Percentiles rank a stretch among this genome's conserved stretches.
phyloP scores from a whole-genome alignment of 2,888 invertebrate species.

The Patella depressa region DNA sequence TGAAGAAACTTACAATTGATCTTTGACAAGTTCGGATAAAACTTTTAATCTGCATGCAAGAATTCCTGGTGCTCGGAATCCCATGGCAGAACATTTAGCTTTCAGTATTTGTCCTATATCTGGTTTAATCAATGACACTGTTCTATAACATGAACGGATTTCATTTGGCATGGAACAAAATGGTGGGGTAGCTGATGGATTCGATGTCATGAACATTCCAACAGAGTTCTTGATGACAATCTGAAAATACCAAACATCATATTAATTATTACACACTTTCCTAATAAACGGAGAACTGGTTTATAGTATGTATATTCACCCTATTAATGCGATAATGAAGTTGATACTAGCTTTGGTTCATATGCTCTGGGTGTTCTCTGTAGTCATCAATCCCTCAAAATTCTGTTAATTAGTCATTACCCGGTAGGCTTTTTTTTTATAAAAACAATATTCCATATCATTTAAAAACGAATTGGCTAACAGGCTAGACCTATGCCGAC shows the following conservation, averaged over 20 bases:
- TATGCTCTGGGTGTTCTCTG: too few relatives aligned
- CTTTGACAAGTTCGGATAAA: slow-evolving; percentile 64
- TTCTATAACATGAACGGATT: slow-evolving; percentile 63
- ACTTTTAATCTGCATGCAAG: slow-evolving; percentile 65
- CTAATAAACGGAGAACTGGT: too few relatives aligned
- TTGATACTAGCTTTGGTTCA: too few relatives aligned
- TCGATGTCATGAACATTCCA: slow-evolving; percentile 63
- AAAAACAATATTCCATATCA: too few relatives aligned
- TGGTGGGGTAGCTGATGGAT: slow-evolving; percentile 44
- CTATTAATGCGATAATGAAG: too few relatives aligned
- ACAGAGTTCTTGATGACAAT: slow-evolving; percentile 55
- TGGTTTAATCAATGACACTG: slow-evolving; percentile 65
- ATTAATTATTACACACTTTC: too few relatives aligned
- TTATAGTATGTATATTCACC: too few relatives aligned
- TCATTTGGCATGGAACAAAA: slow-evolving; percentile 55
- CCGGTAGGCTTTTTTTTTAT: too few relatives aligned
- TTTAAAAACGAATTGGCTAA: too few relatives aligned
- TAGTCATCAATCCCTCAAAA: too few relatives aligned
- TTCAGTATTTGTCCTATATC: slow-evolving; percentile 65
- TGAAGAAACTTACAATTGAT: slow-evolving; percentile 64
- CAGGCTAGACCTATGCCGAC: too few relatives aligned
- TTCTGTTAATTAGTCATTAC: too few relatives aligned
- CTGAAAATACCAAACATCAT: slow-evolving; percentile 39
- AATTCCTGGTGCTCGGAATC: slow-evolving; percentile 65
- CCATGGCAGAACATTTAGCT: slow-evolving; percentile 66